Evolutionary conservation across 2,888 invertebrate genomes (phyloP), one percentile per base, ranked within the genome.

Genomic region (Autographa pulchrina): DNA sequence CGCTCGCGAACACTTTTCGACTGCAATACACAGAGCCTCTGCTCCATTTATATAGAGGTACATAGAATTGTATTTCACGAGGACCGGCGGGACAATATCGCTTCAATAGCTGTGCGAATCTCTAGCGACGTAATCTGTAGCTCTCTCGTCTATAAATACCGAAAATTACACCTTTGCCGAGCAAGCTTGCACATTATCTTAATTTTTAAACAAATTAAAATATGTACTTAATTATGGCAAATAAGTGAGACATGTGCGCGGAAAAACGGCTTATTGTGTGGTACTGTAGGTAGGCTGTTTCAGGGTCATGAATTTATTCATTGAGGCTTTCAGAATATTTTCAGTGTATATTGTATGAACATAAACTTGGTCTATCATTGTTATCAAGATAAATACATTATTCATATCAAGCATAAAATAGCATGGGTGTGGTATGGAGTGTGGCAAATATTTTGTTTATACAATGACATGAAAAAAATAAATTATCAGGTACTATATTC

Each of bases 21-120:
- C 95, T 95, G 94, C 92, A 90, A 86, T 80, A 85, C 88, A 75
- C 88, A 78, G 87, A 91, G 92, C 83, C 90, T 92, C 89, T 90
- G 91, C 89, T 91, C 91, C 91, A 91, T 92, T 94, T 95, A 95
- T 94, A 95, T 93, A 91, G 88, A 92, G 89, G 91, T 91, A 93
- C 89, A 90, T 89, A 89, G 88, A 90, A 90, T 89, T 88, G 88
- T 86, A 85, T 89, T 85, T 81, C 83, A 86, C 87, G 89, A 90
- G 91, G 88, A 89, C 85, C 88, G 88, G 81, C 88, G 85, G 83
- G 82, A 85, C 80, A 82, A 83, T 60, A 70, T 56, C 74, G 70
- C 74, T 74, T 80, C 82, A 80, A 77, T 81, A 75, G 74, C 66
- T 77, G 73, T 82, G 84, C 80, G 81, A 84, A 86, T 81, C 68